phyloP scores from a whole-genome alignment of 2,113 vertebrate species.

The Merops nubicus region DNA sequence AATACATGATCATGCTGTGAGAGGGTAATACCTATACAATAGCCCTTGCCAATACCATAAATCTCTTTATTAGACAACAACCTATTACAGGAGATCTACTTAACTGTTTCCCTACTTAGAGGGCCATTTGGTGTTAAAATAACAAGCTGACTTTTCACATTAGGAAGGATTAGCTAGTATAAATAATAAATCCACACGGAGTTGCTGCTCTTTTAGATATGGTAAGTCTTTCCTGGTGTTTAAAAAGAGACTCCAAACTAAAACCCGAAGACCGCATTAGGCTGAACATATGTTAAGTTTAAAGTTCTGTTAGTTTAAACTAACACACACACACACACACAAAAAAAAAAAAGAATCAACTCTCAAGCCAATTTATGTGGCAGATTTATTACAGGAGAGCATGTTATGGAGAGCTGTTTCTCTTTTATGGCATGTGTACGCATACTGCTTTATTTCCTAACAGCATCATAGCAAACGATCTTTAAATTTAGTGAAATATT shows the following conservation, averaged over 20 bases:
- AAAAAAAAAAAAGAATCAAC: not conserved
- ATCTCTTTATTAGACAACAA: slow-evolving; percentile 81
- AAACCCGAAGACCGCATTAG: not conserved
- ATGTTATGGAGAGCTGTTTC: not conserved
- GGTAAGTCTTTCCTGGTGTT: slow-evolving; percentile 36
- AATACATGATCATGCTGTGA: slow-evolving; percentile 78
- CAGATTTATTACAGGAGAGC: slow-evolving; percentile 14
- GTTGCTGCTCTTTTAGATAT: slow-evolving; percentile 49
- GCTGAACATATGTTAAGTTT: not conserved
- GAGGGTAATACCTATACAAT: slow-evolving; percentile 81
- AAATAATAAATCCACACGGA: slow-evolving; percentile 68
- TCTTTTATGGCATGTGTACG: not conserved
- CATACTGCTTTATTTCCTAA: slow-evolving; percentile 28
- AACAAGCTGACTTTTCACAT: slow-evolving; percentile 72
- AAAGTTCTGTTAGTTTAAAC: not conserved
- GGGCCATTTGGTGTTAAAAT: slow-evolving; percentile 74
- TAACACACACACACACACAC: too few species aligned
- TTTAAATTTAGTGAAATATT: slow-evolving; percentile 13
- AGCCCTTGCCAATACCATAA: slow-evolving; percentile 74
- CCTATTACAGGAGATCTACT: slow-evolving; percentile 72
- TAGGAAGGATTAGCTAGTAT: slow-evolving; percentile 76
- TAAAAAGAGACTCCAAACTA: slow-evolving; percentile 45
- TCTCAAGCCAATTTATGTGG: not conserved
- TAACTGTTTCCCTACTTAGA: slow-evolving; percentile 76
- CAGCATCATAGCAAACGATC: not conserved